These are phyloP conservation scores for Streptopelia turtur DNA, from an alignment of 2,797 vertebrate species.

Conservation along the genomic window DNA sequence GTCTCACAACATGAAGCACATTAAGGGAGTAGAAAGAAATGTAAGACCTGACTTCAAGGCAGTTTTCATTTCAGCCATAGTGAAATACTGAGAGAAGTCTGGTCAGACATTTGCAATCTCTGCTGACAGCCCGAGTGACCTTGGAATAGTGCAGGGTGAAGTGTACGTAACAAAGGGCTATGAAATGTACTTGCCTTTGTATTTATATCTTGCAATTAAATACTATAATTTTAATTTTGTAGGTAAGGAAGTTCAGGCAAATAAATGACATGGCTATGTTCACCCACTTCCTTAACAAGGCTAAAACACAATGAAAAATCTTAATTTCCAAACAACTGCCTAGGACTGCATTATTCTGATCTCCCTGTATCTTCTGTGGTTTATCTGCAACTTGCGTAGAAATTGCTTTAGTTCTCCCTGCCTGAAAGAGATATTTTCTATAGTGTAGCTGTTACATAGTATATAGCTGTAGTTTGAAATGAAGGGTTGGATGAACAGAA, in stretches of 20 bases:
- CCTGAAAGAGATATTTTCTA: neutral
- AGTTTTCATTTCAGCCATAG: neutral
- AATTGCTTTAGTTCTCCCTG: neutral
- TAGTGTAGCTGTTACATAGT: neutral
- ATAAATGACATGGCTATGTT: neutral
- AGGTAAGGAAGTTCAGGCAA: neutral
- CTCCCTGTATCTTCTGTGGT: neutral
- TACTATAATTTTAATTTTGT: neutral
- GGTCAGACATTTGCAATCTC: neutral
- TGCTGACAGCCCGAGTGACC: neutral
- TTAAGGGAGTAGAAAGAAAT: neutral
- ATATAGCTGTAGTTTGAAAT: neutral
- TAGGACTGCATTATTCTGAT: neutral
- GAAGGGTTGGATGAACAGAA: rapidly evolving
- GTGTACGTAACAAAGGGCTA: neutral
- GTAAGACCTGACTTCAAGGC: neutral
- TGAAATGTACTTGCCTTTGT: neutral
- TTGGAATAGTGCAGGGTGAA: neutral
- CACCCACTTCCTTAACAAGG: neutral
- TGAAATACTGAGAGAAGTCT: slow-evolving; percentile 3
- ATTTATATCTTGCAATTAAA: neutral
- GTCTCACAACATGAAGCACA: neutral
- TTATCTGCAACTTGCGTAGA: neutral
- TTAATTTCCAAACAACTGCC: neutral
- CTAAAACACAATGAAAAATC: neutral